Conservation (phyloP, 92 coral and sea anemone genomes). For the Anthopleura xanthogrammica region DNA sequence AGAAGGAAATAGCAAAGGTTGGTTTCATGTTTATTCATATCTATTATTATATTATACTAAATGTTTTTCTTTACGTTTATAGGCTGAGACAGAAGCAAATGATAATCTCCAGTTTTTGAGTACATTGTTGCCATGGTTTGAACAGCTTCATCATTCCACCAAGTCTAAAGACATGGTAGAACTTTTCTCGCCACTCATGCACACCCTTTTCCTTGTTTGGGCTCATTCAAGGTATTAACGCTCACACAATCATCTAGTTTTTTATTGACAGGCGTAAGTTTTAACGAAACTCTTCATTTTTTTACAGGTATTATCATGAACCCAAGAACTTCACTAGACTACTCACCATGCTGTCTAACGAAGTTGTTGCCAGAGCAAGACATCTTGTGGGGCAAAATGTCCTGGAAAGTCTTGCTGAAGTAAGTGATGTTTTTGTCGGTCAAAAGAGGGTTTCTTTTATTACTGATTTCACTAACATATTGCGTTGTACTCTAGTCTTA, state of each 20-base stretch:
- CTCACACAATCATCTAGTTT: not conserved
- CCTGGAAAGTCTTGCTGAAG: slow-evolving; percentile 84
- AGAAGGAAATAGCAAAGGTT: slow-evolving; percentile 95
- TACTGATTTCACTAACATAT: not conserved
- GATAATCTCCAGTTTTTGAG: slow-evolving; percentile 93
- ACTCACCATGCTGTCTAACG: slow-evolving; percentile 93
- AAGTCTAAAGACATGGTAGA: slow-evolving; percentile 79
- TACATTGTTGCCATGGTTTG: slow-evolving; percentile 94
- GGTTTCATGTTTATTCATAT: not conserved
- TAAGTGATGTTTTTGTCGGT: slow-evolving; percentile 15
- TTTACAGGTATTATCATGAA: slow-evolving; percentile 86
- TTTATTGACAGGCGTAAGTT: not conserved
- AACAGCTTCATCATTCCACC: slow-evolving; percentile 81
- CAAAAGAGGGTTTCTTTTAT: not conserved
- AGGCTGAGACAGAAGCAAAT: slow-evolving; percentile 95
- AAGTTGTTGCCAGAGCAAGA: slow-evolving; percentile 90
- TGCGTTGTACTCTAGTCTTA: slow-evolving; percentile 62
- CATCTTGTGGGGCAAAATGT: slow-evolving; percentile 84
- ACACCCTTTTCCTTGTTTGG: slow-evolving; percentile 96
- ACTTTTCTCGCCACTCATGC: slow-evolving; percentile 87
- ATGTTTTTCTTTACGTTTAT: not conserved
- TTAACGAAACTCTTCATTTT: not conserved
- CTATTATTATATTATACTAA: not conserved
- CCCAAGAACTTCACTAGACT: slow-evolving; percentile 76
- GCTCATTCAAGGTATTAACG: slow-evolving; percentile 76